A percentile compares a stretch with the other conserved stretches of the same genome.
phyloP scores from a whole-genome alignment of 1,140 invertebrate species.

The Heliconius himera region DNA sequence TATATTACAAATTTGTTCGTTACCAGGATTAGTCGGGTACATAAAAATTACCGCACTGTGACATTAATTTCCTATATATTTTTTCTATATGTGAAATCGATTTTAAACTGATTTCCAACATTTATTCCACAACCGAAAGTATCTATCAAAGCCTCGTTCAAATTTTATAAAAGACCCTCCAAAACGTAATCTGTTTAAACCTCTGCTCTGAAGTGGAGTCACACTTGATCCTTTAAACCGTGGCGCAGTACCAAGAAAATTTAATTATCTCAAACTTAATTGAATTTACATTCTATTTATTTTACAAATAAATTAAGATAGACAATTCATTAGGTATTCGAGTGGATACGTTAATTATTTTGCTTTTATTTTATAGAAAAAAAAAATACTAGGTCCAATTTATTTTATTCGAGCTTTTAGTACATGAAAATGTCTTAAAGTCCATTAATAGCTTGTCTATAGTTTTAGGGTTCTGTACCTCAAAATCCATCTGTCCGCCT shows the following conservation, averaged over 20 bases:
- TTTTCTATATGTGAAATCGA: too few species aligned
- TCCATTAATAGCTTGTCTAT: too few species aligned
- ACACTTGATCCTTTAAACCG: conserved; percentile 27
- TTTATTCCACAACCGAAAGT: background rate
- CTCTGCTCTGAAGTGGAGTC: conserved; percentile 19
- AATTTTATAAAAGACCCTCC: conserved; percentile 21
- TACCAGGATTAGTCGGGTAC: too few species aligned
- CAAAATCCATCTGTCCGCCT: too few species aligned
- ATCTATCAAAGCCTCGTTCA: background rate
- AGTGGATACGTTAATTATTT: background rate
- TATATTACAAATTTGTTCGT: too few species aligned
- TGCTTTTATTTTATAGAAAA: background rate
- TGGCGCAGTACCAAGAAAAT: conserved; percentile 22
- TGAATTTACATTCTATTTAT: conserved; percentile 22
- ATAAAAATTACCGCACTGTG: too few species aligned
- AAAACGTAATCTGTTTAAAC: conserved; percentile 28
- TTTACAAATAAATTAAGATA: background rate
- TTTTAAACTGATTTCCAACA: background rate
- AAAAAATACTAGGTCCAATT: background rate
- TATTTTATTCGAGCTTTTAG: background rate
- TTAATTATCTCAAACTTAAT: conserved; percentile 29
- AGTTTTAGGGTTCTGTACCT: too few species aligned
- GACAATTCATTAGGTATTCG: background rate
- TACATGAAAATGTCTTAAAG: too few species aligned
- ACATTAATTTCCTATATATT: too few species aligned